Base-by-base conservation (phyloP, 2,797 vertebrate species). In the Thaleichthys pacificus region DNA sequence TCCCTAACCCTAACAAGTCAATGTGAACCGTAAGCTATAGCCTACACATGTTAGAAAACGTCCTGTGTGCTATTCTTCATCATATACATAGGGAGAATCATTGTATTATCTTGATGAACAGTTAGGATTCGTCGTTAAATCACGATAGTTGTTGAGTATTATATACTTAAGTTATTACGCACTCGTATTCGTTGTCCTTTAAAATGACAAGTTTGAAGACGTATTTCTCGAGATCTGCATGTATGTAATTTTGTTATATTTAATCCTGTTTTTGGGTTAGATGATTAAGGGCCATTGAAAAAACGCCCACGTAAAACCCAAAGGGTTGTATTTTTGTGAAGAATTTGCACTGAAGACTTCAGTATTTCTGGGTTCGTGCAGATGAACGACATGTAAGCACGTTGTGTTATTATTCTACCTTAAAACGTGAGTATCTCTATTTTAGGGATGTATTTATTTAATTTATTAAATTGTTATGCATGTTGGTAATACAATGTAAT, bases 201-300 rank as follows among this genome's bases (percentile, higher is more conserved):
- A 76, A 75, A 84, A 75, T 83, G 89, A 83, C 89, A 91, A 79
- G 73, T 85, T 86, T 87, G 60, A 73, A 88, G 88, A 84, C 87
- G 51, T 54, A 87, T 86, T 86, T 82, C 82, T 81, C 49, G 77
- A 82, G 90, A 90, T 93, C 90, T 85, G 89, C 87, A 89, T 89
- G 91, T 92, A 92, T 89, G 88, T 92, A 87, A 80, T 80, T 83
- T 79, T 75, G 84, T 81, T 87, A 65, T 83, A 89, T 91, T 92
- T 90, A 91, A 89, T 91, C 89, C 82, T 84, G 65, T 21, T 73
- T 51, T 73, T n/a, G 85, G 90, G 84, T 90, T 91, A 78, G 90
- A 78, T 92, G 79, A 83, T 78, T 56, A 87, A 80, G 89, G 91
- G 93, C 87, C 85, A 82, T 77, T 86, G 81, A 91, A 93, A 90